These are phyloP conservation scores for Enteromius thamalakanensis DNA, from an alignment of 2,797 vertebrate species.

Conservation along the genomic window DNA sequence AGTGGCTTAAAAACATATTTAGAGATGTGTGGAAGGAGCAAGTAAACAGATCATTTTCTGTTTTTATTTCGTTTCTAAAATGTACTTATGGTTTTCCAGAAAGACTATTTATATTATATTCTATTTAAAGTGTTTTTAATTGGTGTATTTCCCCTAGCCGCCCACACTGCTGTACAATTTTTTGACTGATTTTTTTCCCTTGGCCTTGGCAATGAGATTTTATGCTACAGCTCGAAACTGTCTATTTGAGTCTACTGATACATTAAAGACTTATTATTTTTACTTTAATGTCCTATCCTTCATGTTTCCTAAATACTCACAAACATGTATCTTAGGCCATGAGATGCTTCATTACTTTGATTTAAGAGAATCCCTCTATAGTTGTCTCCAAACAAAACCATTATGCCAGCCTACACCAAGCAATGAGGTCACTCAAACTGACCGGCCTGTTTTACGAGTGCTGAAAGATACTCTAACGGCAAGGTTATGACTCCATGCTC, in stretches of 20 bases:
- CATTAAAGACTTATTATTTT: background rate
- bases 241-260: background rate
- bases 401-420: conserved; percentile 52
- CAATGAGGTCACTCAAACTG: conserved; percentile 69
- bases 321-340: background rate
- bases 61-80: background rate
- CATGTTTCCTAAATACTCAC: background rate
- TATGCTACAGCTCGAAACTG: background rate
- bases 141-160: background rate
- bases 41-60: background rate
- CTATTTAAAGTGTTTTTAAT: background rate
- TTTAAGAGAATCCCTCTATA: conserved; percentile 1
- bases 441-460: conserved; percentile 65
- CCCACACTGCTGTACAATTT: background rate
- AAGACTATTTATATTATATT: background rate
- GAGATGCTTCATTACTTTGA: conserved; percentile 3
- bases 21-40: background rate
- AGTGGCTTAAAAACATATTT: background rate
- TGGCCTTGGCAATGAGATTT: no score
- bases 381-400: conserved; percentile 40
- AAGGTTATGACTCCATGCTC: conserved; percentile 71
- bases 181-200: background rate
- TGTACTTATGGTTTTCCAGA: background rate
- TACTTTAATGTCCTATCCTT: background rate
- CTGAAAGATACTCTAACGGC: conserved; percentile 68